Base-by-base conservation (phyloP, 2,888 invertebrate genomes). In the Marronus borbonicus region DNA sequence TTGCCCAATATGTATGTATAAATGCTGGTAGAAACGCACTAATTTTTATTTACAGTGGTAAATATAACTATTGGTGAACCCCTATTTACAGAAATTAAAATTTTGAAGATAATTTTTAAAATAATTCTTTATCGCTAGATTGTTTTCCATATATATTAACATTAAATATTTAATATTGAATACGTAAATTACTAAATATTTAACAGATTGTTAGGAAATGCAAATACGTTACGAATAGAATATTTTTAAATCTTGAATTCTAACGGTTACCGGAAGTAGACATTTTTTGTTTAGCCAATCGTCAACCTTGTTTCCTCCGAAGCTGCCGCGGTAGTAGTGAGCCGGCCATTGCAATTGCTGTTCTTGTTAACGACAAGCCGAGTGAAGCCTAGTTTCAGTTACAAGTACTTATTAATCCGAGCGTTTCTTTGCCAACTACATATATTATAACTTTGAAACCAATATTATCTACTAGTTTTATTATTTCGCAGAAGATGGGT, bases 401-500 rank as follows among this genome's bases (percentile, higher is more conserved):
- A 8, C 3, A 72, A 72, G 17, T 72, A 72, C 58, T 20, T 58
- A 20, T 3, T 72, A 58, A 60, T 44, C 50, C 44, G 14, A 17
- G 20, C 24, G 31, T 12, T 58, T 49, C 58, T 36, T 17, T 14
- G 1, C 1, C 20, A 24, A 1, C 14, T 7, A 52, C 17, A 36
- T 72, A 49, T 36, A 44, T 36, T 36, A 36, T 77, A 17, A 8
- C 4, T 60, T 77, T 70, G 49, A 50, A 20, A 44, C 31, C 24
- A 50, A 66, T 39, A 8, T 39, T 62, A 8, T 39, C 5, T 28
- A 70, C 2, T 70, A 70, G 36, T 52, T 69, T 72, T 60, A 60
- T 31, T 20, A 72, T 60, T 72, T 72, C 17, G 10, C 36, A 20
- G 44, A 72, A 60, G 58, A 85, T 85, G 85, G 83, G 84, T 79